phyloP scores from a whole-genome alignment of 1,140 invertebrate species.

The Bilobella aurantiaca region DNA sequence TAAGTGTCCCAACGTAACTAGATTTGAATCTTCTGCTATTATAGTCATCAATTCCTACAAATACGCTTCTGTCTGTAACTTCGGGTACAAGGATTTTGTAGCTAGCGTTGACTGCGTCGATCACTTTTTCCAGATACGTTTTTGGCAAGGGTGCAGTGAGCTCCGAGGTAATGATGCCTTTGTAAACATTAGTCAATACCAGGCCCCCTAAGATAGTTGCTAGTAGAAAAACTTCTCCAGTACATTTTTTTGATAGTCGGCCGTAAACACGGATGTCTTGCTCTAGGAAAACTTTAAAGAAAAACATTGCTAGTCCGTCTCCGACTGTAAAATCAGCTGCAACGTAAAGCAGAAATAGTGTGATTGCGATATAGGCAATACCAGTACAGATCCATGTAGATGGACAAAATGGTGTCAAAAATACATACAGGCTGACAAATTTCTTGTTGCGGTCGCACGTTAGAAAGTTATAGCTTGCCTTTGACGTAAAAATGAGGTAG shows the following conservation, averaged over 20 bases:
- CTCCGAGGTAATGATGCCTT: neutral
- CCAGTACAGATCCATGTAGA: neutral
- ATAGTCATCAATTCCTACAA: neutral
- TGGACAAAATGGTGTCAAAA: neutral
- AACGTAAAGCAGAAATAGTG: neutral
- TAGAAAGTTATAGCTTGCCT: neutral
- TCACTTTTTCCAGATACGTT: neutral
- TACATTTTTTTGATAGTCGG: neutral
- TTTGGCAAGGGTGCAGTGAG: neutral
- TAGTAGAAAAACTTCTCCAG: neutral
- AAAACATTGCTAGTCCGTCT: neutral
- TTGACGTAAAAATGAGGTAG: neutral
- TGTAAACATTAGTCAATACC: neutral
- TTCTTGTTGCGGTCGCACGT: neutral
- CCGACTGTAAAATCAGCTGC: neutral
- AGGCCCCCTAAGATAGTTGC: neutral
- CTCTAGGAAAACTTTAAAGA: neutral
- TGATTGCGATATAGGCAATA: neutral
- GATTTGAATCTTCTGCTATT: neutral
- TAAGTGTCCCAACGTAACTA: too few relatives aligned
- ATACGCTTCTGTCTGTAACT: neutral
- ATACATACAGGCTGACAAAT: neutral
- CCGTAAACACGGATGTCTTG: neutral
- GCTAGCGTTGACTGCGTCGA: neutral
- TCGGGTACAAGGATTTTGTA: neutral